A percentile compares a stretch with the other conserved stretches of the same genome.
Conservation (phyloP, 2,888 invertebrate genomes). For the Mythimna vitellina region DNA sequence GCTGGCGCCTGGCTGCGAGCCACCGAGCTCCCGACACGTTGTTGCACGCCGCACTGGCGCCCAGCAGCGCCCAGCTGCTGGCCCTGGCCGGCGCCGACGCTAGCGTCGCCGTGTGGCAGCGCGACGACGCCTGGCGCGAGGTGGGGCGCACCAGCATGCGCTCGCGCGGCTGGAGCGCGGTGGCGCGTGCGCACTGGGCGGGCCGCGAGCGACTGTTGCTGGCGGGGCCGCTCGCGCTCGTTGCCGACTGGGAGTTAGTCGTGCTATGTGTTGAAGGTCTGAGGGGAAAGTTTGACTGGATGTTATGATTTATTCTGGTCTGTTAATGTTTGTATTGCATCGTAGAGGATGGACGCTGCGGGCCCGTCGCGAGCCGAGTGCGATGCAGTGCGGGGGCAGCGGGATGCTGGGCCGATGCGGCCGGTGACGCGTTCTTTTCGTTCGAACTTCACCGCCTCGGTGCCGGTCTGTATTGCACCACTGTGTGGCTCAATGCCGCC, state of each 20-base stretch:
- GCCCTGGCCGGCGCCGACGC: slow-evolving; percentile 73
- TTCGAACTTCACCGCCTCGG: slow-evolving; percentile 75
- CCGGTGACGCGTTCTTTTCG: slow-evolving; percentile 74
- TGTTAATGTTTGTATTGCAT: not conserved
- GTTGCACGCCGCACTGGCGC: slow-evolving; percentile 64
- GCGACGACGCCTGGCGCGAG: slow-evolving; percentile 60
- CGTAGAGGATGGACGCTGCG: slow-evolving; percentile 63
- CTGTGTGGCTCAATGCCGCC: slow-evolving; percentile 80
- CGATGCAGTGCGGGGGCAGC: slow-evolving; percentile 74
- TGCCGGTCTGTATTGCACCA: slow-evolving; percentile 73
- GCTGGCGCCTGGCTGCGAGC: slow-evolving; percentile 62
- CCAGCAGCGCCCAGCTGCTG: slow-evolving; percentile 46
- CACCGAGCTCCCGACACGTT: slow-evolving; percentile 59
- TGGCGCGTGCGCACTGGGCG: slow-evolving; percentile 68
- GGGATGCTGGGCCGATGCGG: slow-evolving; percentile 72
- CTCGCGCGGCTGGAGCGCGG: slow-evolving; percentile 69
- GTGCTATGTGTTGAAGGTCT: slow-evolving; percentile 70
- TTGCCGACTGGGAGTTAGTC: slow-evolving; percentile 77
- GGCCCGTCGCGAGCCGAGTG: slow-evolving; percentile 70
- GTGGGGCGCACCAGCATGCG: slow-evolving; percentile 53
- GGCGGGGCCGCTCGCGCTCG: slow-evolving; percentile 76
- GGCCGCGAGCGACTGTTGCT: slow-evolving; percentile 72
- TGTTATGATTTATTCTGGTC: not conserved
- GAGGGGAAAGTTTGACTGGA: not conserved
- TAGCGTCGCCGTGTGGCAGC: slow-evolving; percentile 53